Evolutionary conservation across 2,888 invertebrate genomes (phyloP), one percentile per base, ranked within the genome.

Genomic region (Calliopum simillimum): DNA sequence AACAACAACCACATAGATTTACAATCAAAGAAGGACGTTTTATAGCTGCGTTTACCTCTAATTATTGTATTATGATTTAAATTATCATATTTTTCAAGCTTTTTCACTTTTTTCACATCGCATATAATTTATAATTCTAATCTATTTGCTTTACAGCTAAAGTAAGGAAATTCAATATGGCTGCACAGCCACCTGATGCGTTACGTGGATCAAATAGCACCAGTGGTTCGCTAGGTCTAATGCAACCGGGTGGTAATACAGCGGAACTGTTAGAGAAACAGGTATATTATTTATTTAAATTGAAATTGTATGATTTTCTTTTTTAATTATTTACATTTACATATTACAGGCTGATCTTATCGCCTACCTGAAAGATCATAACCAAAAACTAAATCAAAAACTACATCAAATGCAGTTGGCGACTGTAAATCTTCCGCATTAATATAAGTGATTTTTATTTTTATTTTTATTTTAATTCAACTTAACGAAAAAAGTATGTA

Each of bases 191-290:
- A 12, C 91, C 92, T 0, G 92, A 92, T 84, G 91, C 91, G 3
- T 87, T 89, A 67, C 87, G 88, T 70, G 91, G 91, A 66, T 75
- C 77, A 8, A 80, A 80, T 70, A 76, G 76, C 19, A 77, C 79
- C 0, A 78, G 78, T 8, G 86, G 86, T 13, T 85, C 85, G 0
- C 75, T 86, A 72, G 86, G 86, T 3, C 77, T 86, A 1, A 82
- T 85, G 79, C 86, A 86, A 63, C 85, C 86, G 2, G 89, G 89
- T 13, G 88, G 88, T 69, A 88, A 87, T 78, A 85, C 88, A 8
- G 86, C 88, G 21, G 91, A 91, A 71, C 87, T 92, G 65, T 85
- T 92, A 59, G 91, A 92, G 78, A 91, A 91, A 81, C 92, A 92
- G 81, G 88, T 87, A 77, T 33, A 14, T 12, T 62, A 11, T 69